A percentile compares a stretch with the other conserved stretches of the same genome.
Evolutionary conservation across 2,113 vertebrate species (phyloP).

Genomic region (Rhynchomys soricoides): DNA sequence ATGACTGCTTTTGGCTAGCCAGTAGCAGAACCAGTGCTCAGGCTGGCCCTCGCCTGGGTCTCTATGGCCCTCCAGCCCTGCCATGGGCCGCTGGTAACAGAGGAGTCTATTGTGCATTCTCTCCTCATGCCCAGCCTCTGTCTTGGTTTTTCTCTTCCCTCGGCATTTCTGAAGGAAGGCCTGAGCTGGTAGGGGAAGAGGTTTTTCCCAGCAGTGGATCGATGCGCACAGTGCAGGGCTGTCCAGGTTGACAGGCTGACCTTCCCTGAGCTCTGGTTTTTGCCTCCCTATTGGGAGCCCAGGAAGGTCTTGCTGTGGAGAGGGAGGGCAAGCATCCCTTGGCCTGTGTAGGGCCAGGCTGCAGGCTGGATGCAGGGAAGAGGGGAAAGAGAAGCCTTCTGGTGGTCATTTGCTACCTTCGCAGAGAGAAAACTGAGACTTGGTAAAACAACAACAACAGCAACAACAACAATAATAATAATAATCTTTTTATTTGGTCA

Average conservation of each 20-base stretch:
- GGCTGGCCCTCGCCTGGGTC: not conserved
- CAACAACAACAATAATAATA: not conserved
- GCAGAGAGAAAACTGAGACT: conserved; percentile 55
- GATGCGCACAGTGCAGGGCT: conserved; percentile 18
- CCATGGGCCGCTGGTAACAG: rapidly evolving
- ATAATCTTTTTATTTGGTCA: not conserved
- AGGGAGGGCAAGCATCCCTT: not conserved
- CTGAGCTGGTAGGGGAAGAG: conserved; percentile 68
- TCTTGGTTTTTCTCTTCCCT: conserved; percentile 73
- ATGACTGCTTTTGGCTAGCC: rapidly evolving
- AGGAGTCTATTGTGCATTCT: conserved; percentile 27
- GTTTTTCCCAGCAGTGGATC: conserved; percentile 76
- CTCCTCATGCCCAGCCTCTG: conserved; percentile 58
- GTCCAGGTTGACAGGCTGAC: conserved; percentile 69
- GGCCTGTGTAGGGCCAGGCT: not conserved
- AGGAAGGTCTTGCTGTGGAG: conserved; percentile 32
- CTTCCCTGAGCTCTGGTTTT: conserved; percentile 61
- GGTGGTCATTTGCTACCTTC: not conserved
- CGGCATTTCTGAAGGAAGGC: conserved; percentile 69
- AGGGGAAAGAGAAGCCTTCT: not conserved
- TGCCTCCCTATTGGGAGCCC: conserved; percentile 13
- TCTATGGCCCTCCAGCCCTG: not conserved
- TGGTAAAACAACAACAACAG: not conserved
- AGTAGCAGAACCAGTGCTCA: not conserved
- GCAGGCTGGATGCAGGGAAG: not conserved